Evolutionary conservation across 30 jellyfish, hydroid and myxozoan species (phyloP).

Genomic region (Clytia hemisphaerica): DNA sequence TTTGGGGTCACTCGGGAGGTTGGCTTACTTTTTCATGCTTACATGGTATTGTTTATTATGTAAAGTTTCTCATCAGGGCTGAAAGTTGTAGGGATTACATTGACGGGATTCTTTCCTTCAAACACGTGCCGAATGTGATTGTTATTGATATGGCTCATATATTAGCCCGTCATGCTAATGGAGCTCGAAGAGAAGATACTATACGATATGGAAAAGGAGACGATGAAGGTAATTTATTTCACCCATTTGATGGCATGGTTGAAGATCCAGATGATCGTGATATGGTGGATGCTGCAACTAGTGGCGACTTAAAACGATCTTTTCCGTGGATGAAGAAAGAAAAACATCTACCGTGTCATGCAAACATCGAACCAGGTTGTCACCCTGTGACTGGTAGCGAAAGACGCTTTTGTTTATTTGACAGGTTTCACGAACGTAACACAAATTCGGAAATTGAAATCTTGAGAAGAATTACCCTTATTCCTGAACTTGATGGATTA

Average conservation of each 20-base stretch:
- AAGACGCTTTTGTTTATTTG: conserved; percentile 28
- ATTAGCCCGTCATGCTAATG: conserved; percentile 22
- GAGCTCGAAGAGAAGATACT: not conserved
- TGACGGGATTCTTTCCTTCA: conserved; percentile 26
- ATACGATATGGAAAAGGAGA: conserved; percentile 12
- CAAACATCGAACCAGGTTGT: not conserved
- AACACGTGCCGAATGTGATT: conserved; percentile 26
- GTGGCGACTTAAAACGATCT: conserved; percentile 10
- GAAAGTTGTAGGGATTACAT: conserved; percentile 46
- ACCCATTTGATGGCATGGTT: conserved; percentile 34
- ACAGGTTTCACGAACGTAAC: conserved; percentile 29
- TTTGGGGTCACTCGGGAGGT: conserved; percentile 47
- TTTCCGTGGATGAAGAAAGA: conserved; percentile 34
- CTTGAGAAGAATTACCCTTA: conserved; percentile 28
- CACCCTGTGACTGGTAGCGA: conserved; percentile 45
- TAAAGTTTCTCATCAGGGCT: conserved; percentile 31
- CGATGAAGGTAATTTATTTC: conserved; percentile 9
- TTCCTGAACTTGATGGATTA: conserved; percentile 31
- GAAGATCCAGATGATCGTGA: conserved; percentile 11
- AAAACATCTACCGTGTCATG: not conserved
- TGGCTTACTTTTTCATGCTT: conserved; percentile 37
- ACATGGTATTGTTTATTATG: conserved; percentile 37
- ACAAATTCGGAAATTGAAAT: conserved; percentile 25
- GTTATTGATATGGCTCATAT: conserved; percentile 59
- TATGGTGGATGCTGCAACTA: conserved; percentile 22